phyloP scores from a whole-genome alignment of 2,797 vertebrate genomes.

The Australoheros facetus region DNA sequence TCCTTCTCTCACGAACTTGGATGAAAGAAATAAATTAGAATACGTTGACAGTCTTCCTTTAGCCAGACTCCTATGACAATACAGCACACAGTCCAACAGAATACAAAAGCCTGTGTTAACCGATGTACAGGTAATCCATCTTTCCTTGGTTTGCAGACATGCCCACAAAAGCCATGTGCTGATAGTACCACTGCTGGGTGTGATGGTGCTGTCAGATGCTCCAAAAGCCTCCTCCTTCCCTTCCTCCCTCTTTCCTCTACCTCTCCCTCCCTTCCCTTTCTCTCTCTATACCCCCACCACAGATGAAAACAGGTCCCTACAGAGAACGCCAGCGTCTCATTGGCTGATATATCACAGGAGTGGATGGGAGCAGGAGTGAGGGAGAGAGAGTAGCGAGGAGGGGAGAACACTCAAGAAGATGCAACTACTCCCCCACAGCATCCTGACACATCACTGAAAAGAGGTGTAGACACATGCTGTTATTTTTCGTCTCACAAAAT shows the following conservation, averaged over 20 bases:
- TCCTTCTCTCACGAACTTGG: not conserved
- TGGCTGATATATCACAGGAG: conserved; percentile 72
- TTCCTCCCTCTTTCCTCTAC: conserved; percentile 7
- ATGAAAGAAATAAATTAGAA: not conserved
- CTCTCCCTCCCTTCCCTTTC: conserved; percentile 10
- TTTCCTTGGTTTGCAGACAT: conserved; percentile 63
- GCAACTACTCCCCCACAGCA: conserved; percentile 68
- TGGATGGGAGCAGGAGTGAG: conserved; percentile 56
- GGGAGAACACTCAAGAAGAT: conserved; percentile 66
- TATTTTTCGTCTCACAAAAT: conserved; percentile 19
- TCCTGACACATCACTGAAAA: conserved; percentile 53
- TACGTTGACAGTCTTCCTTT: conserved; percentile 6
- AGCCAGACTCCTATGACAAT: conserved; percentile 22
- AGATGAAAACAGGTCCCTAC: conserved; percentile 73
- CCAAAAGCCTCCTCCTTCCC: conserved; percentile 51
- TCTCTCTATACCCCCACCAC: conserved; percentile 40
- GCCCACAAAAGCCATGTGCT: conserved; percentile 74
- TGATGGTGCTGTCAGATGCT: conserved; percentile 75
- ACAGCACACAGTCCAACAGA: conserved; percentile 13
- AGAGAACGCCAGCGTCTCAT: conserved; percentile 73
- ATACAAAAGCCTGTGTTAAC: conserved; percentile 62
- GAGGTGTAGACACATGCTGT: conserved; percentile 31
- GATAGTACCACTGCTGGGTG: conserved; percentile 69
- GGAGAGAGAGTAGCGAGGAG: conserved; percentile 41
- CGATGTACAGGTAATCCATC: conserved; percentile 69